Base-by-base conservation (phyloP, 2,113 vertebrate genomes). In the Numenius arquata region DNA sequence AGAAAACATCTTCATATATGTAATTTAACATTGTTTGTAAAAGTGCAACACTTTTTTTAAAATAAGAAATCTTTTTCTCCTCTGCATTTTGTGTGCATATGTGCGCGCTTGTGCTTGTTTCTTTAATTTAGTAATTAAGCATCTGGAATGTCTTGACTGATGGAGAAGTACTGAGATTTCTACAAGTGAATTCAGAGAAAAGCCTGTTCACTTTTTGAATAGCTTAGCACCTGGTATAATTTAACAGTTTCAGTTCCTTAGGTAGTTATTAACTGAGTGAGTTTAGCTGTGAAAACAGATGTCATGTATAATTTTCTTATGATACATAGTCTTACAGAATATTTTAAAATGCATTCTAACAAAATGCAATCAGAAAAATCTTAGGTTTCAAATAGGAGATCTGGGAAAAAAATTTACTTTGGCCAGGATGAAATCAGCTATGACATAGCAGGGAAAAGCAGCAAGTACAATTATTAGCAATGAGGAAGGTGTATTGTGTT, bases 91-190 rank as follows among this genome's bases (percentile, higher is more conserved):
- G 18, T 71, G 70, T 41, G 36, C 1, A 11, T 3, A 9, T 29
- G 27, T 0, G 0, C 4, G 6, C 0, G 0, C 62, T 82, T 50
- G 66, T 1, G 4, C 56, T 89, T 72, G 41, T 43, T 85, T 88
- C 83, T 92, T 89, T 90, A 79, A 91, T 93, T 93, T 79, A 89
- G 74, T 85, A 94, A 95, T 96, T 79, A 95, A 82, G 67, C 93
- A 96, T 85, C 92, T 96, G 91, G 87, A 92, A 93, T 68, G 34
- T 65, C 68, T 86, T 86, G 61, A 75, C 48, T 86, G 66, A 92
- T 65, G 73, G 30, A 78, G 90, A 89, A 90, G 58, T 56, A 88
- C 36, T 45, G 76, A 81, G 52, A 76, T 87, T 85, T 90, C 81
- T 91, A 36, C 18, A 85, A 85, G 77, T 59, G 55, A 92, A 92